Evolutionary conservation across 64 coral and sea anemone species (phyloP), one percentile per base, ranked within the genome.

Genomic region (Montipora capricornis): DNA sequence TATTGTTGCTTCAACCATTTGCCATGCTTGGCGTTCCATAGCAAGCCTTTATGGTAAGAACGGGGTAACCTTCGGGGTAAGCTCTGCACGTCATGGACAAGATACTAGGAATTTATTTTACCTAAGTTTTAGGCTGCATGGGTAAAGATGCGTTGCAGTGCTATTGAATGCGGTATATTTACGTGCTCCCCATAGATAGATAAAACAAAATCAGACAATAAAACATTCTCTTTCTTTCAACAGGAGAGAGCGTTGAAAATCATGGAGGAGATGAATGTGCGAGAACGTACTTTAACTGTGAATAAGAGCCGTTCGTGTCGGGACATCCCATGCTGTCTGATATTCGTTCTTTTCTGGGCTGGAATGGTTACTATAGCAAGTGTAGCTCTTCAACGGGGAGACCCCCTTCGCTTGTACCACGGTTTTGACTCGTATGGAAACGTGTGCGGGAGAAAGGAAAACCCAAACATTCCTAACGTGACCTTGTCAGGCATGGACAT

Each of bases 391-490:
- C 88, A 89, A 44, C 88, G 88, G 75, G 88, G 88, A 89, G 88
- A 89, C 77, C 75, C 88, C 5, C 55, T 89, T 53, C 88, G 88
- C 55, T 26, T 89, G 14, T 89, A 89, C 17, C 88, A 47, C 57
- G 88, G 88, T 19, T 89, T 67, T 89, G 88, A 89, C 53, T 89
- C 86, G 46, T 88, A 88, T 46, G 86, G 86, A 6, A 88, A 88
- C 86, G 70, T 88, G 48, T 88, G 86, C 11, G 86, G 86, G 8
- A 20, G 86, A 74, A 88, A 88, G 68, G 67, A 88, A 47, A 88
- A 88, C 86, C 49, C 44, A 8, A 74, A 88, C 68, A 88, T 88
- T 29, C 6, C 44, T 74, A 88, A 88, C n/a, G 71, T 88, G 46
- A 88, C 62, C 6, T 45, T 88, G 44, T 88, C 86, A 88, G 86